Conservation (phyloP, 2,797 vertebrate species). For the Microchirus variegatus region DNA sequence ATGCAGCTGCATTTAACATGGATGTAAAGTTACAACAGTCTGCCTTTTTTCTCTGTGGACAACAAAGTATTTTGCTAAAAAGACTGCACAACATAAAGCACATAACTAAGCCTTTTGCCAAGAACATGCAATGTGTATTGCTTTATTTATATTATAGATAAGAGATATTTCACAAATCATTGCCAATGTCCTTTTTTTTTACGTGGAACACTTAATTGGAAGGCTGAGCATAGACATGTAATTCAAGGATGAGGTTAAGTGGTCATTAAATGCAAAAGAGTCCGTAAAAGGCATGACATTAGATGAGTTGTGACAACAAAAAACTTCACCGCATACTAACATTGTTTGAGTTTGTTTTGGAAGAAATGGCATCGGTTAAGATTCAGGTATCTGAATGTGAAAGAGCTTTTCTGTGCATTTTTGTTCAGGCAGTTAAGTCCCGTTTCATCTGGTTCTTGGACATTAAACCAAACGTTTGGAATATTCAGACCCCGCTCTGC, state of each 20-base stretch:
- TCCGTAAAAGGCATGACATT: too few relatives aligned
- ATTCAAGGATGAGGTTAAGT: constrained; percentile 5
- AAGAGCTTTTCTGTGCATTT: constrained; percentile 21
- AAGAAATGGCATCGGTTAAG: constrained; percentile 16
- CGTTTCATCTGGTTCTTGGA: constrained; percentile 36
- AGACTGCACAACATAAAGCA: constrained; percentile 76
- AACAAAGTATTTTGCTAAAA: constrained; percentile 61
- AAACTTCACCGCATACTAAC: constrained; percentile 7
- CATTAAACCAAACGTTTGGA: constrained; percentile 36
- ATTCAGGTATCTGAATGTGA: constrained; percentile 30
- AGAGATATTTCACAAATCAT: constrained; percentile 49
- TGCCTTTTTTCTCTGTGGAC: constrained; percentile 57
- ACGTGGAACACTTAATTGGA: background rate
- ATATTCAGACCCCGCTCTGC: constrained; percentile 18
- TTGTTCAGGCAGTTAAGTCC: background rate
- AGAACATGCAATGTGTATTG: constrained; percentile 67
- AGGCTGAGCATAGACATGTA: constrained; percentile 5
- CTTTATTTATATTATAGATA: constrained; percentile 50
- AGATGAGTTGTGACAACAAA: background rate
- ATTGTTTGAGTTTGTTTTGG: background rate
- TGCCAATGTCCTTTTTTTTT: constrained; percentile 54
- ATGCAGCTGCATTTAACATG: constrained; percentile 51
- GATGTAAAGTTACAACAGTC: constrained; percentile 43
- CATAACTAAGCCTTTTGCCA: constrained; percentile 71
- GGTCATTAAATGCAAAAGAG: too few relatives aligned